Evolutionary conservation across 2,797 vertebrate genomes (phyloP).

Genomic region (Helarctos malayanus): DNA sequence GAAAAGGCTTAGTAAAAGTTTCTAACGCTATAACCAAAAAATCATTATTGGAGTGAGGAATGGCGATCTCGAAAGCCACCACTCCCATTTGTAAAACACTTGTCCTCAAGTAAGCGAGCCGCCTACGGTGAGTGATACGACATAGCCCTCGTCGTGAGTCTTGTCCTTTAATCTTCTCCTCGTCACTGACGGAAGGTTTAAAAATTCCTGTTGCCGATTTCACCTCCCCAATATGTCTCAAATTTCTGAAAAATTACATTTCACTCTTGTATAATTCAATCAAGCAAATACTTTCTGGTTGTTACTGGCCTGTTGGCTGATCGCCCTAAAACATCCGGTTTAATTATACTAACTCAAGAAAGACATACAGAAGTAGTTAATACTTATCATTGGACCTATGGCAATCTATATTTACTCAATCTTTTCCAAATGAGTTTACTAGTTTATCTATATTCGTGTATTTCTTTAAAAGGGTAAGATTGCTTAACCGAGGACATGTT

Average conservation of each 20-base stretch:
- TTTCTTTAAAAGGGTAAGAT: not conserved
- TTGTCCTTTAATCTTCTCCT: not conserved
- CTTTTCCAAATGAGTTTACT: not conserved
- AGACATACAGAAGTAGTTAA: not conserved
- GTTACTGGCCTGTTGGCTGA: not conserved
- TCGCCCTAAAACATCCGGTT: not conserved
- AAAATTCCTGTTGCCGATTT: not conserved
- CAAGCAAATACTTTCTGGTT: not conserved
- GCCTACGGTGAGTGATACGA: rapidly evolving
- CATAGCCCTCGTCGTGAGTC: not conserved
- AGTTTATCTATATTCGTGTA: not conserved
- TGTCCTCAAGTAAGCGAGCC: not conserved
- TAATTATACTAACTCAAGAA: not conserved
- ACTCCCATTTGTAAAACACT: not conserved
- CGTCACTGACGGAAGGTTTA: not conserved
- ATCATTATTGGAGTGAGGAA: too few species aligned
- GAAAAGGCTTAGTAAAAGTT: too few species aligned
- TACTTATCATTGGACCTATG: not conserved
- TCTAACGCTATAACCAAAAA: not conserved
- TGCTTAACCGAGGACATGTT: not conserved
- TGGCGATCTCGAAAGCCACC: not conserved
- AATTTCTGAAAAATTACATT: not conserved
- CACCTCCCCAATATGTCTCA: not conserved
- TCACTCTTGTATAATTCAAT: not conserved
- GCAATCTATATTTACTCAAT: not conserved